These are phyloP conservation scores for Morus bassanus DNA, from an alignment of 2,797 vertebrate genomes.

Conservation along the genomic window DNA sequence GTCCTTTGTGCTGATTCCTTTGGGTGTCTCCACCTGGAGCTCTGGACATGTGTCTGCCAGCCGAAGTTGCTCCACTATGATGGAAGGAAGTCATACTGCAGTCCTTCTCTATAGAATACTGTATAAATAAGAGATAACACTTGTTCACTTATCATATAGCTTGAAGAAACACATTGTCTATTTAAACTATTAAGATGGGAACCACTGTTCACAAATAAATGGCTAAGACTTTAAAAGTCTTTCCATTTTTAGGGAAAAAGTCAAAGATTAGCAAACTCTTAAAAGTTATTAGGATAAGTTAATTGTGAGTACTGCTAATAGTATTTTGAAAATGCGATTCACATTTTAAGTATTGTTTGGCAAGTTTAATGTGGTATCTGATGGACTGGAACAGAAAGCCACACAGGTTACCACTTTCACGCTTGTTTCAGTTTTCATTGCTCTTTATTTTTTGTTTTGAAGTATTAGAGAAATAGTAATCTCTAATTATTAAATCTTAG, in stretches of 20 bases:
- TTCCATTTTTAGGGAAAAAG: background rate
- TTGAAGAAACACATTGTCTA: background rate
- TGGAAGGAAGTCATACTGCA: background rate
- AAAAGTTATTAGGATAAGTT: background rate
- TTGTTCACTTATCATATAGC: background rate
- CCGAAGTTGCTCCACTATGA: background rate
- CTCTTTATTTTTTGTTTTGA: background rate
- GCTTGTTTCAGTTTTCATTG: background rate
- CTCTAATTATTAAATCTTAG: background rate
- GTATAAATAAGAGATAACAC: background rate
- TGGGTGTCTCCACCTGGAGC: background rate
- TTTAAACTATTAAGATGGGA: background rate
- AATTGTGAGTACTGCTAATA: background rate
- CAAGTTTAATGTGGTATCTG: background rate
- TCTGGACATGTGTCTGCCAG: background rate
- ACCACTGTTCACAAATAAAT: background rate
- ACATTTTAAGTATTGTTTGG: background rate
- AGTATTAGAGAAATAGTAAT: background rate
- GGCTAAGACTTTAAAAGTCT: background rate
- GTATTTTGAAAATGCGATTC: background rate
- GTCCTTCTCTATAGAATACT: background rate
- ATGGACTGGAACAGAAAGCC: background rate
- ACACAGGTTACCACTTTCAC: background rate
- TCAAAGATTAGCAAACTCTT: background rate
- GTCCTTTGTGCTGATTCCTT: background rate